These are phyloP conservation scores for Hoplostethus atlanticus DNA, from an alignment of 2,797 vertebrate genomes.

Conservation along the genomic window DNA sequence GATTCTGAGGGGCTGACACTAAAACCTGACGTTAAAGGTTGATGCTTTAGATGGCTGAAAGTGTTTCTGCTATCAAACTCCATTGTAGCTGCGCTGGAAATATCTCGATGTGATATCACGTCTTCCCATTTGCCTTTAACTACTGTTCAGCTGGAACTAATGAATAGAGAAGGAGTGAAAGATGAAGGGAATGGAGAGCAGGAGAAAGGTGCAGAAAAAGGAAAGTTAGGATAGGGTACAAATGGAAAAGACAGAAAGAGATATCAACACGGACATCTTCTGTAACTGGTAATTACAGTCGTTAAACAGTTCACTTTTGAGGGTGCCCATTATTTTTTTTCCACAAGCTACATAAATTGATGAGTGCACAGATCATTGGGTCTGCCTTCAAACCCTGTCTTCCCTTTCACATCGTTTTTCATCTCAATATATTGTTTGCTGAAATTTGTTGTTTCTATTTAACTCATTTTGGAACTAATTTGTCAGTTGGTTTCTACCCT, in stretches of 20 bases:
- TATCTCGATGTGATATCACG: too few species aligned
- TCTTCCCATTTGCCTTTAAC: constrained; percentile 32
- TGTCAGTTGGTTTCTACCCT: neutral
- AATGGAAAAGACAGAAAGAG: constrained; percentile 18
- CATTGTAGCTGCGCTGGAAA: too few species aligned
- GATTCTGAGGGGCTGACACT: too few species aligned
- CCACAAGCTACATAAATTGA: constrained; percentile 33
- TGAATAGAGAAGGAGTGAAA: constrained; percentile 19
- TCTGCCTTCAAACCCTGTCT: neutral
- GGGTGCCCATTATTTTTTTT: constrained; percentile 31
- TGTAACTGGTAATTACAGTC: constrained; percentile 24
- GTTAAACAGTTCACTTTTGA: constrained; percentile 29
- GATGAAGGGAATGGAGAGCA: constrained; percentile 15
- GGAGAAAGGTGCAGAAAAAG: constrained; percentile 17
- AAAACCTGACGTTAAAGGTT: too few species aligned
- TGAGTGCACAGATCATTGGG: constrained; percentile 21
- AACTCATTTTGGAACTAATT: neutral
- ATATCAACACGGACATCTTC: constrained; percentile 18
- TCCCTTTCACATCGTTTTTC: neutral
- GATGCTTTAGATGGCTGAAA: too few species aligned
- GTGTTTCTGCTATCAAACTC: too few species aligned
- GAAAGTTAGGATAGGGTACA: neutral
- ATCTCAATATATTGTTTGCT: neutral
- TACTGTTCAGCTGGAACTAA: constrained; percentile 51
- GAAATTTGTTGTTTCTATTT: neutral